Evolutionary conservation across 2,113 vertebrate species (phyloP).

Genomic region (Leptocoma aspasia): DNA sequence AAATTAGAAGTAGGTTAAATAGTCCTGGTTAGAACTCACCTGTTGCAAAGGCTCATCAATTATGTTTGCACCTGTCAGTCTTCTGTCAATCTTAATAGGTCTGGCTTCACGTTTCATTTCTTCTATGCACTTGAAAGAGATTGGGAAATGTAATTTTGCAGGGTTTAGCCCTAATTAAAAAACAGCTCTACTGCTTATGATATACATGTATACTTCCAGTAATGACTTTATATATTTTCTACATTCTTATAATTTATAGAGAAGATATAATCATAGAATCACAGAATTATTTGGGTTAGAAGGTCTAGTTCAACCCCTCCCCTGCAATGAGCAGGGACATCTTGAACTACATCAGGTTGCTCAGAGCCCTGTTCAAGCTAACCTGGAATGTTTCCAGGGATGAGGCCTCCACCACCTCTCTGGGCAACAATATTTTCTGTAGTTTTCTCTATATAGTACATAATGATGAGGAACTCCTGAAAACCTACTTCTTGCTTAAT

Average conservation of each 20-base stretch:
- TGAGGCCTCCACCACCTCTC: background rate
- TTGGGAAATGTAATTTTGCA: background rate
- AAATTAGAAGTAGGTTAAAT: background rate
- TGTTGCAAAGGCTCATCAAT: conserved; percentile 98
- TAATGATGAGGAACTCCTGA: background rate
- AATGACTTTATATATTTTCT: background rate
- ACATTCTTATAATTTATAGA: background rate
- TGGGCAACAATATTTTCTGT: background rate
- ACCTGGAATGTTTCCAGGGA: background rate
- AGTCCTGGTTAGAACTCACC: conserved; percentile 70
- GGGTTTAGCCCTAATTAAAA: background rate
- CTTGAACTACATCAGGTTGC: background rate
- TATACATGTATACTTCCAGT: background rate
- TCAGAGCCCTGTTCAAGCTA: background rate
- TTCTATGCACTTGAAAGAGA: conserved; percentile 85
- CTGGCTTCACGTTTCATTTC: conserved; percentile 92
- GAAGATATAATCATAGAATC: background rate
- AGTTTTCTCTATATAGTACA: background rate
- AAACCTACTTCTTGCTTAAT: background rate
- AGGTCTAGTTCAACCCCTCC: background rate
- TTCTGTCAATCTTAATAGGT: conserved; percentile 93
- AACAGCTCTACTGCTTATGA: background rate
- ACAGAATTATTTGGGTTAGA: background rate
- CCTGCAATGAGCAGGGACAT: background rate
- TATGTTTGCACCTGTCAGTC: conserved; percentile 94